Conservation (phyloP, 2,888 invertebrate genomes). For the Diaprepes abbreviatus region DNA sequence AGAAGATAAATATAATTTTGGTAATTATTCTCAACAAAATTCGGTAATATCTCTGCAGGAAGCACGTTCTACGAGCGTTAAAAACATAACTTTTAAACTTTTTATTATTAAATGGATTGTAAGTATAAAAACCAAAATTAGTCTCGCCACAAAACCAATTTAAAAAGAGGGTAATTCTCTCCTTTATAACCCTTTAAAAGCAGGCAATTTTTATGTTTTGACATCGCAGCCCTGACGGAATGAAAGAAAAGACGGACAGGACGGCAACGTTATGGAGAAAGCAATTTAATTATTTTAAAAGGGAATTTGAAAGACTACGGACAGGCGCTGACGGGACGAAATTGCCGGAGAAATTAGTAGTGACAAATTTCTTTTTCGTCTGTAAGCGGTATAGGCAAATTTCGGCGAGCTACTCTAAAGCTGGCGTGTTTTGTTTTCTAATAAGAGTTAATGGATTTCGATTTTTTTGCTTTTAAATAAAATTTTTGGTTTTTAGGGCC, state of each 20-base stretch:
- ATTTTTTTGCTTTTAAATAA: conserved; percentile 8
- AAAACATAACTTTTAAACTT: neutral
- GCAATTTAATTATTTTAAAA: conserved; percentile 52
- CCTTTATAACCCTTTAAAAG: conserved; percentile 42
- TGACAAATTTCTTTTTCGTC: conserved; percentile 50
- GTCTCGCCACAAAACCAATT: conserved; percentile 43
- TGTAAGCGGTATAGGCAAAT: conserved; percentile 43
- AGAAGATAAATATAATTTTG: no score
- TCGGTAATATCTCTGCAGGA: no score
- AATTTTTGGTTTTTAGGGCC: neutral
- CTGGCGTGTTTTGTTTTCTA: conserved; percentile 42
- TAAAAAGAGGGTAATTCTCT: conserved; percentile 39
- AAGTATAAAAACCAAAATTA: conserved; percentile 32
- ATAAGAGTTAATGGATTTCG: conserved; percentile 42
- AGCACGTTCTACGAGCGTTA: no score
- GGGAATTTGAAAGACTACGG: conserved; percentile 45
- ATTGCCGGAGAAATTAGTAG: conserved; percentile 49
- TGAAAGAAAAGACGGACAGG: conserved; percentile 39
- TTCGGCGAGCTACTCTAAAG: conserved; percentile 27
- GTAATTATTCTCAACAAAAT: no score
- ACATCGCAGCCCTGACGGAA: conserved; percentile 33
- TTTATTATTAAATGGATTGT: conserved; percentile 7
- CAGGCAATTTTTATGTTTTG: conserved; percentile 48
- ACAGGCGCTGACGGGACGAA: conserved; percentile 47
- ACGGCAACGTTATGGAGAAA: conserved; percentile 43